A percentile compares a stretch with the other conserved stretches of the same genome.
Conservation (phyloP, 1,140 invertebrate genomes). For the Muscidifurax raptorellus region DNA sequence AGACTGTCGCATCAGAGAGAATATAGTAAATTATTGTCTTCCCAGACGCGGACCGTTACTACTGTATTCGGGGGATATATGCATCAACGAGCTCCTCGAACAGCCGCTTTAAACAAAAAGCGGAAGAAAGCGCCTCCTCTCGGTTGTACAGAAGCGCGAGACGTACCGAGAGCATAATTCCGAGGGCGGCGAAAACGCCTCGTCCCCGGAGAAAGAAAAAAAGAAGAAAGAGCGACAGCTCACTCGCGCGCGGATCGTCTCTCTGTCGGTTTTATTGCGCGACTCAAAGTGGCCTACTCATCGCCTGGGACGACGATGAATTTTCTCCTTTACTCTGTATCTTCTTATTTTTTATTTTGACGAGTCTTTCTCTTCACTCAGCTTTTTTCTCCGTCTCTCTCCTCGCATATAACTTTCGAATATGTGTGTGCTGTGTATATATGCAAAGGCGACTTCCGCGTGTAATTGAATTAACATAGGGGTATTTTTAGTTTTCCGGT, state of each 20-base stretch:
- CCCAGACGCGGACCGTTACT: too few relatives aligned
- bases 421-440: neutral
- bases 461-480: conserved; percentile 24
- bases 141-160: neutral
- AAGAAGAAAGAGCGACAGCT: too few relatives aligned
- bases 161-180: neutral
- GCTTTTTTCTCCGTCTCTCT: neutral
- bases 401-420: neutral
- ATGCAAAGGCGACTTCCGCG: neutral
- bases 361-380: neutral
- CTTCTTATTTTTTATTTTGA: neutral
- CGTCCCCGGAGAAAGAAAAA: neutral
- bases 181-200: neutral
- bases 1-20: too few relatives aligned
- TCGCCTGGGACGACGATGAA: neutral
- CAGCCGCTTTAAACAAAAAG: neutral
- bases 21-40: too few relatives aligned
- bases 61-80: neutral
- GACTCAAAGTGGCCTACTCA: conserved; percentile 22
- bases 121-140: neutral
- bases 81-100: neutral
- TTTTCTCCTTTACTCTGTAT: neutral
- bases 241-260: too few relatives aligned
- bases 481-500: neutral
- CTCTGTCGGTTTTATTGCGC: neutral